Conservation (phyloP, 2,797 vertebrate species). For the Enteromius anoplus region DNA sequence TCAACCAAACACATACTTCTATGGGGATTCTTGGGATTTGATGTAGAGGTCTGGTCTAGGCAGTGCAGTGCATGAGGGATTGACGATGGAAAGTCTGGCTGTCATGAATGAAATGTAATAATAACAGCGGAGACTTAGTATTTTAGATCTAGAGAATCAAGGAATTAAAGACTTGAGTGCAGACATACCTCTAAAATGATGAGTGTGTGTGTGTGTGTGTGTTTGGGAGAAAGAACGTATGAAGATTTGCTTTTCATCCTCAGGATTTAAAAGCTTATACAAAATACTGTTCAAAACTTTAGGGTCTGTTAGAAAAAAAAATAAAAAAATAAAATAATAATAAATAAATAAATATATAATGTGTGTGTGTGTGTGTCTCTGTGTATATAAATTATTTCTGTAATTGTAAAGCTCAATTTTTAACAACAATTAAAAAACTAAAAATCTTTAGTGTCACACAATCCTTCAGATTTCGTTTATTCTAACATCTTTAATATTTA, state of each 20-base stretch:
- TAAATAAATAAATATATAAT: too few relatives aligned
- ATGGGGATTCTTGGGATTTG: slow-evolving; percentile 13
- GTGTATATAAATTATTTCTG: too few relatives aligned
- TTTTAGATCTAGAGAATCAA: not conserved
- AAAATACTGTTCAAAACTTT: not conserved
- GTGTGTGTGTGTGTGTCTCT: too few relatives aligned
- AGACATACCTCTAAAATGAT: not conserved
- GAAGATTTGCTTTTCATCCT: not conserved
- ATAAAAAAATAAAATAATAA: too few relatives aligned
- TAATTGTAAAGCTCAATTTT: too few relatives aligned
- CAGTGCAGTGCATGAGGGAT: slow-evolving; percentile 5
- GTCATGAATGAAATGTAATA: slow-evolving; percentile 21
- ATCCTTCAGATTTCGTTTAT: too few relatives aligned
- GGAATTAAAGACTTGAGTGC: slow-evolving; percentile 3
- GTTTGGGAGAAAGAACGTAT: not conserved
- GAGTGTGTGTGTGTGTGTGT: not conserved
- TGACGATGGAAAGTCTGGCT: slow-evolving; percentile 15
- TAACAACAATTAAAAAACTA: too few relatives aligned
- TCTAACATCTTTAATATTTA: too few relatives aligned
- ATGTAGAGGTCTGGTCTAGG: slow-evolving; percentile 18
- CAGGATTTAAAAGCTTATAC: not conserved
- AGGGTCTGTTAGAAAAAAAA: not conserved
- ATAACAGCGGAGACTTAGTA: not conserved
- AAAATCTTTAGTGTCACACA: too few relatives aligned
- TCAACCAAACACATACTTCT: slow-evolving; percentile 38